Evolutionary conservation across 2,888 invertebrate genomes (phyloP), one percentile per base, ranked within the genome.

Genomic region (Timandra comae): DNA sequence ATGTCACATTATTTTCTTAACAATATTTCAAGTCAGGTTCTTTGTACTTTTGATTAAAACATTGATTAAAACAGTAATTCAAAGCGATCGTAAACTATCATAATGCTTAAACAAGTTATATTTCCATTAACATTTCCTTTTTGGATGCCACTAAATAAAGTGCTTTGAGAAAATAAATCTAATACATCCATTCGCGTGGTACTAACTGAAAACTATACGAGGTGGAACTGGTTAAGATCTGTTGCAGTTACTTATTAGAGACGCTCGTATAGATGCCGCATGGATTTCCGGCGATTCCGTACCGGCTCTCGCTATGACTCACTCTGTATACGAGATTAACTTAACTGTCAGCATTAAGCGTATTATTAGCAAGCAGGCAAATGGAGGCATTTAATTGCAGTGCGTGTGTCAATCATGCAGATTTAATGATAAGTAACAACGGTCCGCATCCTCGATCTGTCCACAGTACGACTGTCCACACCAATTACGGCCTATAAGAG

Each of bases 241-340:
- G 27, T 56, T 41, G 50, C 34, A 43, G 47, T 48, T 52, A 52
- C 60, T 67, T 56, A 64, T 65, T 63, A 69, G 43, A 50, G 47
- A 42, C 40, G 43, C 38, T 56, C 59, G 16, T 53, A 30, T n/a
- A 38, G 47, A 56, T 16, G 56, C 54, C 52, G 56, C 62, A 40
- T 63, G 60, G 56, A 61, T 70, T 79, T 81, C 80, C 80, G 71
- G 66, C 46, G 58, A 58, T 61, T 58, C 60, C 46, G 53, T 46
- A 46, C 31, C 43, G 43, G 46, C 54, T 49, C 51, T 49, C 51
- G 53, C 56, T 49, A 46, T 56, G 47, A 44, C 37, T 38, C 41
- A 43, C 42, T 39, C 46, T 37, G 46, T 56, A 60, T 52, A 52
- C 55, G 63, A 62, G 50, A 41, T 48, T 74, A 67, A 66, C 55